These are phyloP conservation scores for Elaphurus davidianus DNA, from an alignment of 2,113 vertebrate species.

Conservation along the genomic window DNA sequence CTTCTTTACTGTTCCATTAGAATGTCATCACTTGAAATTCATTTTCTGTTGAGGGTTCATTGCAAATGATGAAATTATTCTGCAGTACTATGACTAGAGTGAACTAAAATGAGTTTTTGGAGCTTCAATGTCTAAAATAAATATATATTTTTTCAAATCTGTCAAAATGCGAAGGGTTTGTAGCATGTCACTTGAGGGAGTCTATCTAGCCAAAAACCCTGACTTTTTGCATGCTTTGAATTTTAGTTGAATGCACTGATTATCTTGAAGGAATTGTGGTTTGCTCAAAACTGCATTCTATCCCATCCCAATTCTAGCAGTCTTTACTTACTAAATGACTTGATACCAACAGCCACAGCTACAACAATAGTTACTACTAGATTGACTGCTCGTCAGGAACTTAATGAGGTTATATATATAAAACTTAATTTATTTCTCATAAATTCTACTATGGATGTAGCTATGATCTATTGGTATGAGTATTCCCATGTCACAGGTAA, in stretches of 20 bases:
- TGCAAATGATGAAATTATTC: constrained; percentile 45
- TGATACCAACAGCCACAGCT: neutral
- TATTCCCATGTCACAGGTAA: neutral
- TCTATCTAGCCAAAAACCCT: neutral
- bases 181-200: neutral
- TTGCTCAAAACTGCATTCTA: neutral
- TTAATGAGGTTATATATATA: neutral
- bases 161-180: constrained; percentile 26
- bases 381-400: neutral
- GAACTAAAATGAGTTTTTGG: constrained; percentile 6
- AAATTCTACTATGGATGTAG: neutral
- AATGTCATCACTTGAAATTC: constrained; percentile 53
- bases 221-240: neutral
- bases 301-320: neutral
- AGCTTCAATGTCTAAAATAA: constrained; percentile 44
- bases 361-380: neutral
- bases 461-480: neutral
- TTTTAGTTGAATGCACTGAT: neutral
- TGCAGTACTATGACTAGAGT: constrained; percentile 4
- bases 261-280: neutral
- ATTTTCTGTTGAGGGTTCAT: constrained; percentile 41
- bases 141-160: neutral
- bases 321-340: neutral
- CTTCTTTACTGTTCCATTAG: neutral
- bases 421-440: neutral